Conservation (phyloP, 2,888 invertebrate species). For the Ceratothoa steindachneri region DNA sequence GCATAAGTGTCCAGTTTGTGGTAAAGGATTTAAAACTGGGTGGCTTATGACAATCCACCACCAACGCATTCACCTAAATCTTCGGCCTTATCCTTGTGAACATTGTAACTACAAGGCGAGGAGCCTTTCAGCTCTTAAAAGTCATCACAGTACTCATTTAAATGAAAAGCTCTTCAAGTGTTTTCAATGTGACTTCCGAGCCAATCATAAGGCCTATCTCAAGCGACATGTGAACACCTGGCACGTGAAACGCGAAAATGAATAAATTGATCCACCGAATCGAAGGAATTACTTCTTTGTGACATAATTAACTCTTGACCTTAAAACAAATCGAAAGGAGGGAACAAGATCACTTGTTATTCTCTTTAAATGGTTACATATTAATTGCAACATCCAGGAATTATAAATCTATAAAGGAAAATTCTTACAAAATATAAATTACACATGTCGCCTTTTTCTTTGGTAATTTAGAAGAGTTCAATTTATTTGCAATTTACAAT, state of each 20-base stretch:
- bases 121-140: background rate
- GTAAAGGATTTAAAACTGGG: background rate
- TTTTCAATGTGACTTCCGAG: background rate
- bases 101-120: background rate
- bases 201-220: background rate
- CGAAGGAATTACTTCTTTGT: too few species aligned
- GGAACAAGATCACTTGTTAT: too few species aligned
- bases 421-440: too few species aligned
- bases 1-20: background rate
- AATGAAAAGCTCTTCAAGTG: background rate
- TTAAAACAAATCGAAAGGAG: too few species aligned
- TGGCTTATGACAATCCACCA: constrained; percentile 7
- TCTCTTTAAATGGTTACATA: too few species aligned
- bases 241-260: background rate
- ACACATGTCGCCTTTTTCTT: too few species aligned
- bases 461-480: too few species aligned
- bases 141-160: background rate
- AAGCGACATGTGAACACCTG: background rate
- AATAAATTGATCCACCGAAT: too few species aligned
- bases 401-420: too few species aligned
- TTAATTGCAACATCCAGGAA: too few species aligned
- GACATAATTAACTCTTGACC: too few species aligned
- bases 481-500: too few species aligned
- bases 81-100: background rate
- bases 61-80: constrained; percentile 1